Percentiles rank a stretch among this genome's conserved stretches.
Evolutionary conservation across 2,888 invertebrate species (phyloP).

Genomic region (Andrena praecox): DNA sequence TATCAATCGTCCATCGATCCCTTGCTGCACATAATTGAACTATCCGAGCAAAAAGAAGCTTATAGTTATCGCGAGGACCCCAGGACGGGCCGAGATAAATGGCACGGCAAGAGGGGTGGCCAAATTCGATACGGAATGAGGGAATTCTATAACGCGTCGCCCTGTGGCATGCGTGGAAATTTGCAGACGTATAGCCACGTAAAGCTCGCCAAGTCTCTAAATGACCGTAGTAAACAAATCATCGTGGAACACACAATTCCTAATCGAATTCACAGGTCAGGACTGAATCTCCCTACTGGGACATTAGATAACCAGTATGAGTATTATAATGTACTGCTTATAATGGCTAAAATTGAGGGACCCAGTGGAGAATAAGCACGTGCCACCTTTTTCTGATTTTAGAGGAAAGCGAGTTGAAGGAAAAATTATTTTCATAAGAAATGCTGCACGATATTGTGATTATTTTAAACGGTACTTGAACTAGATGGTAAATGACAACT

Average conservation of each 20-base stretch:
- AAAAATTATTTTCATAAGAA: no score
- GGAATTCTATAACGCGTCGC: conserved; percentile 63
- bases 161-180: conserved; percentile 55
- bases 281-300: background rate
- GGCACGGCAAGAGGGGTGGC: conserved; percentile 21
- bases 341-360: no score
- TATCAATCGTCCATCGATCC: background rate
- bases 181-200: background rate
- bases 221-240: background rate
- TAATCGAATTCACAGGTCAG: conserved; percentile 28
- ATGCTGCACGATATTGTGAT: no score
- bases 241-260: background rate
- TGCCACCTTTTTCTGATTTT: no score
- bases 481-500: no score
- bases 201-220: conserved; percentile 13
- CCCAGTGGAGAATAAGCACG: no score
- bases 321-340: no score
- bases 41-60: background rate
- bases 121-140: conserved; percentile 63
- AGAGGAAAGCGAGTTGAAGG: no score
- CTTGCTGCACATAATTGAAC: background rate
- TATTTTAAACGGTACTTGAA: no score
- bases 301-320: no score
- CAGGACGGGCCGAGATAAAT: conserved; percentile 28
- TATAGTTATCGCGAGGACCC: conserved; percentile 6